phyloP scores from a whole-genome alignment of 2,113 vertebrate genomes.

The Sitta europaea region DNA sequence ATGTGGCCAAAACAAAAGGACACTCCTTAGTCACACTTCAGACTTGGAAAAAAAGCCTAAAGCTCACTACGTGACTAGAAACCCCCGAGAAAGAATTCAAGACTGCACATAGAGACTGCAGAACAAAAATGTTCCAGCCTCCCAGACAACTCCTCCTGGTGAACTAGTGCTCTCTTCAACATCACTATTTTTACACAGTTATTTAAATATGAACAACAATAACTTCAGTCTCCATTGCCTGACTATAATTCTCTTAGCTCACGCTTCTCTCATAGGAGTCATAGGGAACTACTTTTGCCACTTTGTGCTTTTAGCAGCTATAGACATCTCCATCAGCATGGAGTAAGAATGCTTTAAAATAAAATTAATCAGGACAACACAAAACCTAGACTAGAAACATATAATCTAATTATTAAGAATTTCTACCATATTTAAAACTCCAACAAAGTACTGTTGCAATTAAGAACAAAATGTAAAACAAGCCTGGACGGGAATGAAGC shows the following conservation, averaged over 20 bases:
- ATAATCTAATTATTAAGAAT: neutral
- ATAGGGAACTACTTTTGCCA: neutral
- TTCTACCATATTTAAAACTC: neutral
- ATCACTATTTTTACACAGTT: neutral
- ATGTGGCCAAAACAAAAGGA: neutral
- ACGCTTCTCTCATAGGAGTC: neutral
- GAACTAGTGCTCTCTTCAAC: neutral
- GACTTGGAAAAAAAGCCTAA: neutral
- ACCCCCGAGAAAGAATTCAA: neutral
- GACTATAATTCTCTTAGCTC: neutral
- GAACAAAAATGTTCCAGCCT: neutral
- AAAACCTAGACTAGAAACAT: neutral
- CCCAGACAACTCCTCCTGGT: neutral
- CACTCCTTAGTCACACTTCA: neutral
- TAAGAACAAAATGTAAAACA: neutral
- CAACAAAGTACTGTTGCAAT: neutral
- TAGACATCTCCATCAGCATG: neutral
- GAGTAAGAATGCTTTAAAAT: neutral
- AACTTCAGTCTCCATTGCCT: neutral
- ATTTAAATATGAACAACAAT: neutral
- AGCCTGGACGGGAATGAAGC: neutral
- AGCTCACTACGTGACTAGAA: neutral
- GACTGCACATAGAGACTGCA: neutral
- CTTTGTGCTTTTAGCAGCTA: neutral
- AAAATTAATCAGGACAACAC: neutral